A percentile compares a stretch with the other conserved stretches of the same genome.
These are phyloP conservation scores for Darevskia mixta DNA, from an alignment of 2,797 vertebrate species.

Conservation along the genomic window DNA sequence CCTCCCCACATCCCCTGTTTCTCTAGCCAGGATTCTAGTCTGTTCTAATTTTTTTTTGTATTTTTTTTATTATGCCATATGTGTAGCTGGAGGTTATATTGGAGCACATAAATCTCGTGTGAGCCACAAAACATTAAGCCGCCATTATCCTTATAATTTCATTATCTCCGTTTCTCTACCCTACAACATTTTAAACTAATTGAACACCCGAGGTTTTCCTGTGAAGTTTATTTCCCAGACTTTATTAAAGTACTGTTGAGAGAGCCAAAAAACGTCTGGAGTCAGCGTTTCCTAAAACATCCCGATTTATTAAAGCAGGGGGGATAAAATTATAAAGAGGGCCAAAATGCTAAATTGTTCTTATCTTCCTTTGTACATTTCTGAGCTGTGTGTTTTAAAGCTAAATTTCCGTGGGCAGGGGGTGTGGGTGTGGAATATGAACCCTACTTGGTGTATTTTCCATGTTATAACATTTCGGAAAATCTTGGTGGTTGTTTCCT, in stretches of 20 bases:
- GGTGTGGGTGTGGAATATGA: constrained; percentile 50
- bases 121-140: constrained; percentile 79
- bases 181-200: constrained; percentile 81
- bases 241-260: constrained; percentile 78
- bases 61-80: constrained; percentile 72
- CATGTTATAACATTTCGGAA: constrained; percentile 46
- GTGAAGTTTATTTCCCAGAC: constrained; percentile 81
- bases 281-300: constrained; percentile 79
- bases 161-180: constrained; percentile 81
- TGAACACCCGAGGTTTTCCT: constrained; percentile 80
- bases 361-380: constrained; percentile 71
- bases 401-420: constrained; percentile 58
- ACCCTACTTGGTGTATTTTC: constrained; percentile 49
- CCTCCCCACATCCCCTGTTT: constrained; percentile 30
- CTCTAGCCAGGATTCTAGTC: constrained; percentile 59
- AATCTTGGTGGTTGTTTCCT: constrained; percentile 54
- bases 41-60: constrained; percentile 12
- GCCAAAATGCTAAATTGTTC: constrained; percentile 71
- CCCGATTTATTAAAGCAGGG: constrained; percentile 76
- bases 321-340: constrained; percentile 57
- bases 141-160: constrained; percentile 82
- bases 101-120: constrained; percentile 79
- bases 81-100: constrained; percentile 80
- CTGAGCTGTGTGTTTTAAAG: constrained; percentile 64
- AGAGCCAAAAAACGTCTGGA: constrained; percentile 76